These are phyloP conservation scores for Enteromius trimaculatus DNA, from an alignment of 2,797 vertebrate genomes.

Conservation along the genomic window DNA sequence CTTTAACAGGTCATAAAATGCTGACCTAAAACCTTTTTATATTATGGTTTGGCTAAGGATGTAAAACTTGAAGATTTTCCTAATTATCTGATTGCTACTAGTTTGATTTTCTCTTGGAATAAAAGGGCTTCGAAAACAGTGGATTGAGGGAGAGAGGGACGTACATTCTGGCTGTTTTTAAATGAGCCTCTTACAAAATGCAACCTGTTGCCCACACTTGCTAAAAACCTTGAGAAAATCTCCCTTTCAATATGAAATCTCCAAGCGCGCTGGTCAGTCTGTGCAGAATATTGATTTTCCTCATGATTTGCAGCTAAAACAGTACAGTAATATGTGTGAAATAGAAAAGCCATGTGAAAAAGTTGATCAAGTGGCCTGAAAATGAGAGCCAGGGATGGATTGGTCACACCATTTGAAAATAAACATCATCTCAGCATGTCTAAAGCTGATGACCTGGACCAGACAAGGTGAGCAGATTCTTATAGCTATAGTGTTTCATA, in stretches of 20 bases:
- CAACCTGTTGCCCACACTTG: constrained; percentile 24
- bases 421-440: constrained; percentile 42
- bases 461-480: neutral
- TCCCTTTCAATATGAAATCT: constrained; percentile 13
- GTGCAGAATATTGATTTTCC: constrained; percentile 40
- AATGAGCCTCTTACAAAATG: neutral
- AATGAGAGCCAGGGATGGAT: constrained; percentile 30
- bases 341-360: constrained; percentile 45
- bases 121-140: neutral
- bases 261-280: constrained; percentile 14
- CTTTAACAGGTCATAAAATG: neutral
- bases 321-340: constrained; percentile 37
- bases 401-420: constrained; percentile 45
- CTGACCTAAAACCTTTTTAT: neutral
- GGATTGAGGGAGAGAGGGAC: neutral
- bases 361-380: constrained; percentile 41
- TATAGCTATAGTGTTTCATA: neutral
- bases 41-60: constrained; percentile 1
- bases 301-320: constrained; percentile 34
- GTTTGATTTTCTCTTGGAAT: neutral
- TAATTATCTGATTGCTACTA: neutral
- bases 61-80: neutral
- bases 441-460: constrained; percentile 35
- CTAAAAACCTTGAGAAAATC: constrained; percentile 33
- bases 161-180: neutral